Evolutionary conservation across 1,140 invertebrate genomes (phyloP), one percentile per base, ranked within the genome.

Genomic region (Drosophila orena): DNA sequence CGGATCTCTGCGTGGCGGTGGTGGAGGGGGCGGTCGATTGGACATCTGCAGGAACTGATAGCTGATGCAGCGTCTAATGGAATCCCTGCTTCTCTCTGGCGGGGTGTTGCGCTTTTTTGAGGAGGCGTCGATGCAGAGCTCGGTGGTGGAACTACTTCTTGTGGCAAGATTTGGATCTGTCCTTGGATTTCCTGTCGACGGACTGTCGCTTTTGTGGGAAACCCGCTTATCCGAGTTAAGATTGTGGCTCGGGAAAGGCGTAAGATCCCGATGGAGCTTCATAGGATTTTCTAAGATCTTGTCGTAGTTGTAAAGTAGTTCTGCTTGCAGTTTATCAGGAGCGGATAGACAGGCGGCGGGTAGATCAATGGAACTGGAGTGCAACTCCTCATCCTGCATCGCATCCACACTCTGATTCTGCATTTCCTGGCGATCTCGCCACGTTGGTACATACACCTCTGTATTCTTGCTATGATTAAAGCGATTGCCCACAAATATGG

Each of bases 401-500:
- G 49, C 77, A 46, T 91, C 90, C 0, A 91, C 84, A 8, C 84
- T 90, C 59, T 90, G 91, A n/a, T 81, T 92, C n/a, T 90, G 84
- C 54, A 78, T 74, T 2, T 91, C 84, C 11, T 86, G 75, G 0
- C 91, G 79, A 54, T 93, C 93, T 38, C 91, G 89, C 92, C 93
- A 94, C 1, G 84, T 85, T 30, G 94, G 94, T 62, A 94, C 93
- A 83, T 94, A 93, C 10, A 94, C 93, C 40, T 93, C 93, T 0
- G 94, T 94, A 34, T 94, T 90, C 42, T 92, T 92, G 55, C 91
- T 93, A 49, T 92, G 81, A 79, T 93, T 94, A 65, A 94, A 94
- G 66, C 93, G 93, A 84, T 94, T 94, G 14, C 93, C 94, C 42
- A 94, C 94, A 75, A 94, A 93, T 44, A 94, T 93, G 34, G 93